Conservation (phyloP, 2,113 vertebrate species). For the Formicarius rufipectus region DNA sequence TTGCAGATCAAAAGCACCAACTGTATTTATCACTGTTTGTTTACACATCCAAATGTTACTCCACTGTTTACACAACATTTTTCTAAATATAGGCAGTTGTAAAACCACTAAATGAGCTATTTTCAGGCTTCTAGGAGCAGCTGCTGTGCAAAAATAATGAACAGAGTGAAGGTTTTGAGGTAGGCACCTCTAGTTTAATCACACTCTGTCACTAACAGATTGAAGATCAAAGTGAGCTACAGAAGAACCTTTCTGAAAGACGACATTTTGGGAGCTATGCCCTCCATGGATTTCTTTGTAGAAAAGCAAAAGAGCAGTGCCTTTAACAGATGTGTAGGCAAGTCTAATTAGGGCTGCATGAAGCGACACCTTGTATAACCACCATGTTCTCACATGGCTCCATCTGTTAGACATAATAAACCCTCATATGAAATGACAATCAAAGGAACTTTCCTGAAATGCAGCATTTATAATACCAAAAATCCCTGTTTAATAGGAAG, state of each 20-base stretch:
- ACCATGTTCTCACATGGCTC: not conserved
- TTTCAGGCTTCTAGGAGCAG: not conserved
- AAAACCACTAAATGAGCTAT: not conserved
- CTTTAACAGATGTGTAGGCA: not conserved
- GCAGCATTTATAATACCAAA: not conserved
- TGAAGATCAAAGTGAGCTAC: not conserved
- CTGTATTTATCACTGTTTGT: not conserved
- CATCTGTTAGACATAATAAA: not conserved
- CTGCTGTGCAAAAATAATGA: not conserved
- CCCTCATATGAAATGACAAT: not conserved
- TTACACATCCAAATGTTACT: constrained; percentile 10
- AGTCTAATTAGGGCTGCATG: not conserved
- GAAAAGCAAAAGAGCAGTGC: not conserved
- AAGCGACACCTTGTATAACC: not conserved
- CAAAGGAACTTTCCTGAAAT: not conserved
- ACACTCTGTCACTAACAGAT: not conserved
- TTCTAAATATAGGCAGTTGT: not conserved
- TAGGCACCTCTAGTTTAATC: not conserved
- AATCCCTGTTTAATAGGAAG: not conserved
- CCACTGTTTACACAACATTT: not conserved
- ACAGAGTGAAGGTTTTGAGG: not conserved
- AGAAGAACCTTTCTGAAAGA: not conserved
- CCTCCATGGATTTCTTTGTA: not conserved
- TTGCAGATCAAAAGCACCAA: not conserved
- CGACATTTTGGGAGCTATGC: not conserved